These are phyloP conservation scores for Stichodactyla helianthus DNA, from an alignment of 64 coral and sea anemone genomes.

Conservation along the genomic window DNA sequence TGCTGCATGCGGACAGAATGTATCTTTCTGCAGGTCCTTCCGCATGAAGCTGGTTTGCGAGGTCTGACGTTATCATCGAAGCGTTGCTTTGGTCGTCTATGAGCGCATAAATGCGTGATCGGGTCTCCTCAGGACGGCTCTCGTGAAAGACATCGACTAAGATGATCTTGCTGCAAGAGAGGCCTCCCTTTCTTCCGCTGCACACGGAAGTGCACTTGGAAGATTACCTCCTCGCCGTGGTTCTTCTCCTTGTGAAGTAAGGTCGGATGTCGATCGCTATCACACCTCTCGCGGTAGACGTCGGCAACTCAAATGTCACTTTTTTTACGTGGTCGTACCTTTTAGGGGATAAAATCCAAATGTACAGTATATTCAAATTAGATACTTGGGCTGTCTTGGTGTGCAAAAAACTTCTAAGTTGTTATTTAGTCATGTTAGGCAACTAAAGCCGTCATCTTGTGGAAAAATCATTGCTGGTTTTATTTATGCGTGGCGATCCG, in stretches of 20 bases:
- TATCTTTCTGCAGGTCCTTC: neutral
- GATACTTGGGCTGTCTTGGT: no score
- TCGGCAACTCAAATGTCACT: neutral
- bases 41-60: neutral
- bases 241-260: no score
- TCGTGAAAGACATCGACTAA: slow-evolving; percentile 15
- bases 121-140: neutral
- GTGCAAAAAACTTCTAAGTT: no score
- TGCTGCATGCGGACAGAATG: slow-evolving; percentile 6
- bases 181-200: neutral
- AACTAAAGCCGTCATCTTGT: neutral
- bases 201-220: neutral
- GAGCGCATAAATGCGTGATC: neutral
- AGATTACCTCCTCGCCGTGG: neutral
- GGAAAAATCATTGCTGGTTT: neutral
- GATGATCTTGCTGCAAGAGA: slow-evolving; percentile 39
- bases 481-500: neutral
- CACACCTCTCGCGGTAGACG: slow-evolving; percentile 9
- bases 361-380: no score
- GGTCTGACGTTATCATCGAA: slow-evolving; percentile 1
- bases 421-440: neutral
- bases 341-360: no score
- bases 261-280: neutral
- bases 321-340: no score
- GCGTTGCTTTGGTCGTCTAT: slow-evolving; percentile 32